Evolutionary conservation across 1,140 invertebrate genomes (phyloP).

Genomic region (Drosophila ercepeae): DNA sequence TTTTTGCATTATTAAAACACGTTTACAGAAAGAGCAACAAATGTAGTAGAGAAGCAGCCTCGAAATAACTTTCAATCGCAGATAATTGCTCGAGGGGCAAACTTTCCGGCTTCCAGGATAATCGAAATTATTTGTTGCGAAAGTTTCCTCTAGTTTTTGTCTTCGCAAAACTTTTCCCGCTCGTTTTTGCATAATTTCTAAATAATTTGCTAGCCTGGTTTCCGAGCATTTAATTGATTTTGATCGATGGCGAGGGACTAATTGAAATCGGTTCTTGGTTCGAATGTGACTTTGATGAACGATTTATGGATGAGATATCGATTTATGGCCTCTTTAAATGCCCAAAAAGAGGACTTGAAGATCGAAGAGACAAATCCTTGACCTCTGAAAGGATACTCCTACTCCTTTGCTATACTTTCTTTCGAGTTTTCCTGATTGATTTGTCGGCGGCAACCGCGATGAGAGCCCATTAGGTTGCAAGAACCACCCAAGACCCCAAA

Average conservation of each 20-base stretch:
- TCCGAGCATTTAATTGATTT: conserved; percentile 48
- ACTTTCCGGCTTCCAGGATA: conserved; percentile 42
- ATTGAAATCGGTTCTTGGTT: conserved; percentile 13
- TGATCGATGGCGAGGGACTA: conserved; percentile 31
- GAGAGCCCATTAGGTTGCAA: background rate
- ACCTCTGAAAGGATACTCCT: too few species aligned
- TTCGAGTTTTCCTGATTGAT: conserved; percentile 32
- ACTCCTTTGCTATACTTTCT: background rate
- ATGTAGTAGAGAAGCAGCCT: background rate
- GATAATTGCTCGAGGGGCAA: conserved; percentile 74
- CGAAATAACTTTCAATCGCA: conserved; percentile 71
- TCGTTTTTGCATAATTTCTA: conserved; percentile 44
- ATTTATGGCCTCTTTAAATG: too few species aligned
- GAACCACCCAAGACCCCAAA: conserved; percentile 8
- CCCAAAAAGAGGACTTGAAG: too few species aligned
- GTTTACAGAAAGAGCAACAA: conserved; percentile 17
- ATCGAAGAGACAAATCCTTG: too few species aligned
- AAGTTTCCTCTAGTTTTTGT: conserved; percentile 15
- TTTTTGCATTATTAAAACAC: conserved; percentile 64
- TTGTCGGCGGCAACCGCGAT: conserved; percentile 23
- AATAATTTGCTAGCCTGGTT: conserved; percentile 31
- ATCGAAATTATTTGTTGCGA: conserved; percentile 49
- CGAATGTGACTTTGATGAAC: conserved; percentile 1
- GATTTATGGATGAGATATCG: background rate
- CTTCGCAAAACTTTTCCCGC: conserved; percentile 17